Conservation (phyloP, 2,797 vertebrate species). For the Hemitrygon akajei region DNA sequence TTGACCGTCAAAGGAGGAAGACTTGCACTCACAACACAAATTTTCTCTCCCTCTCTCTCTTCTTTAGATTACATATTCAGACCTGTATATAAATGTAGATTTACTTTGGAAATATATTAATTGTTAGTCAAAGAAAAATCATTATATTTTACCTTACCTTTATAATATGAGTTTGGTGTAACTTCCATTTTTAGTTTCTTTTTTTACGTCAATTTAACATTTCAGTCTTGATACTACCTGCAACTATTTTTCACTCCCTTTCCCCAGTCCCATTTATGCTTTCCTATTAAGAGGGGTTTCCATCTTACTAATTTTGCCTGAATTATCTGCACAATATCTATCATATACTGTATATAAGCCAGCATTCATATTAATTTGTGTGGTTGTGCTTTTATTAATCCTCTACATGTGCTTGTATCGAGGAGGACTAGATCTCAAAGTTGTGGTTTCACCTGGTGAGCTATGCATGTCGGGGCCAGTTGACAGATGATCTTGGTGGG, state of each 20-base stretch:
- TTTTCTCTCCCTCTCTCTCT: neutral
- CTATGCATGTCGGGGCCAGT: too few relatives aligned
- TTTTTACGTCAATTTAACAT: neutral
- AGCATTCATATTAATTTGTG: too few relatives aligned
- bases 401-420: too few relatives aligned
- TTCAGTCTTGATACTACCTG: neutral
- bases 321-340: neutral
- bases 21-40: neutral
- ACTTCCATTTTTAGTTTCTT: slow-evolving; percentile 3
- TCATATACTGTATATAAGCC: neutral
- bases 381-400: too few relatives aligned
- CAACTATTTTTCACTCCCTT: neutral
- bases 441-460: too few relatives aligned
- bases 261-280: neutral
- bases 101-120: neutral
- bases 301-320: neutral
- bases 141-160: neutral
- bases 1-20: neutral
- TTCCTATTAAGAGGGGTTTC: neutral
- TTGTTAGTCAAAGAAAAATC: neutral
- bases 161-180: neutral
- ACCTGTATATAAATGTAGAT: neutral
- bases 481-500: too few relatives aligned
- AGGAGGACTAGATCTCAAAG: too few relatives aligned
- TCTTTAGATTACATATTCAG: neutral